Evolutionary conservation across 1,140 invertebrate species (phyloP).

Genomic region (Drosophila pectinifera): DNA sequence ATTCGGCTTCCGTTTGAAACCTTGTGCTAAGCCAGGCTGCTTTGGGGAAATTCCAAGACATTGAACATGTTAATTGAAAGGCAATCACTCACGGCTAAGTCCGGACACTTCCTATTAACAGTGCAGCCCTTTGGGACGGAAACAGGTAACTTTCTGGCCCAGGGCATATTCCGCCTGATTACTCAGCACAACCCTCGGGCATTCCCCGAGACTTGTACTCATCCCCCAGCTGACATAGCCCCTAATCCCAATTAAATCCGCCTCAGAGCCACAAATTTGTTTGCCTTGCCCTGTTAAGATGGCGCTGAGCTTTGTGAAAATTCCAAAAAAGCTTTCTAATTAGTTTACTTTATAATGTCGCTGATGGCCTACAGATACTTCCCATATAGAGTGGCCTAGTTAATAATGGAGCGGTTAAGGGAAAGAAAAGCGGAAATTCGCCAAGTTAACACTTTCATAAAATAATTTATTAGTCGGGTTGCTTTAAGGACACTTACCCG

Average conservation of each 20-base stretch:
- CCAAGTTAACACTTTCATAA: conserved; percentile 82
- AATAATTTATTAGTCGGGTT: conserved; percentile 74
- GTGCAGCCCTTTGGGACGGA: not conserved
- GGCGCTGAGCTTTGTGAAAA: conserved; percentile 29
- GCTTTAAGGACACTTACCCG: conserved; percentile 54
- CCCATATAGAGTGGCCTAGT: conserved; percentile 35
- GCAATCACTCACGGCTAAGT: conserved; percentile 16
- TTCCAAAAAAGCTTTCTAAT: conserved; percentile 61
- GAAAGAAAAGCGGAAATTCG: conserved; percentile 55
- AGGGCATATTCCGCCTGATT: not conserved
- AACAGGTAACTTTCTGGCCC: conserved; percentile 1
- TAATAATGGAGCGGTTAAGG: conserved; percentile 54
- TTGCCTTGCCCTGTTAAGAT: conserved; percentile 33
- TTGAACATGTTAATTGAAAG: conserved; percentile 12
- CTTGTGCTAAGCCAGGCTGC: not conserved
- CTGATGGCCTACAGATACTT: conserved; percentile 16
- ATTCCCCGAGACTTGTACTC: not conserved
- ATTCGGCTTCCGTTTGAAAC: not conserved
- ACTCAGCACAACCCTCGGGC: not conserved
- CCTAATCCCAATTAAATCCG: conserved; percentile 24
- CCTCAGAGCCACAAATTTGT: conserved; percentile 33
- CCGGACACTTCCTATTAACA: conserved; percentile 11
- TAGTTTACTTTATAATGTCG: conserved; percentile 67
- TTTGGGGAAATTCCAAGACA: not conserved
- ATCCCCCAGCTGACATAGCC: not conserved